These are phyloP conservation scores for Tetrao urogallus DNA, from an alignment of 2,113 vertebrate genomes.

Conservation along the genomic window DNA sequence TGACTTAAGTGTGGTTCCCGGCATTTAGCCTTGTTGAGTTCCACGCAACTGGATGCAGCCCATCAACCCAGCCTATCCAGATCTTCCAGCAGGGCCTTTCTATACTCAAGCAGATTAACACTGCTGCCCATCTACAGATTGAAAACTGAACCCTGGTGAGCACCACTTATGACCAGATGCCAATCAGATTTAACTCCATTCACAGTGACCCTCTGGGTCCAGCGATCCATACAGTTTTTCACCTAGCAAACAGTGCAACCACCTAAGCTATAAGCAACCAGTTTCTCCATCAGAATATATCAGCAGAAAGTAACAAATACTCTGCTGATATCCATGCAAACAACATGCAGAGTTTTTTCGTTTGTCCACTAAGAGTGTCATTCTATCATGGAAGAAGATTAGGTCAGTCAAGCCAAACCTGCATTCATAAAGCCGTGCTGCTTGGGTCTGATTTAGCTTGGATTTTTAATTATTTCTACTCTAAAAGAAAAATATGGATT, in stretches of 20 bases:
- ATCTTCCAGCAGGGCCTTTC: no score
- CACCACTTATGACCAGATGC: background rate
- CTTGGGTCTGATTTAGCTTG: background rate
- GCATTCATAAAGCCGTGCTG: background rate
- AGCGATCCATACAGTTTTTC: background rate
- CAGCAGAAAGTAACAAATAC: background rate
- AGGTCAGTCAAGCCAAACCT: background rate
- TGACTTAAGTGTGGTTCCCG: background rate
- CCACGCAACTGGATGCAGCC: no score
- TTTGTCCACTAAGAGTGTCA: background rate
- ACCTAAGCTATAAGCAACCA: background rate
- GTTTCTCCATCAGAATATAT: background rate
- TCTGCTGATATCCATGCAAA: background rate
- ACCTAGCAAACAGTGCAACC: background rate
- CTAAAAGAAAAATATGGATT: constrained; percentile 25
- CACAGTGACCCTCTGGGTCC: background rate
- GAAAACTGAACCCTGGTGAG: background rate
- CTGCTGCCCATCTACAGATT: no score
- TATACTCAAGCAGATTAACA: no score
- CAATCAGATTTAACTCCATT: background rate
- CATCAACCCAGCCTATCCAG: no score
- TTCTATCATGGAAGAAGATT: background rate
- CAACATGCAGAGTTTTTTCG: background rate
- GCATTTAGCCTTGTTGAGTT: background rate
- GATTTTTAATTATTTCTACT: constrained; percentile 12